Base-by-base conservation (phyloP, 2,113 vertebrate species). In the Bubalus kerabau region DNA sequence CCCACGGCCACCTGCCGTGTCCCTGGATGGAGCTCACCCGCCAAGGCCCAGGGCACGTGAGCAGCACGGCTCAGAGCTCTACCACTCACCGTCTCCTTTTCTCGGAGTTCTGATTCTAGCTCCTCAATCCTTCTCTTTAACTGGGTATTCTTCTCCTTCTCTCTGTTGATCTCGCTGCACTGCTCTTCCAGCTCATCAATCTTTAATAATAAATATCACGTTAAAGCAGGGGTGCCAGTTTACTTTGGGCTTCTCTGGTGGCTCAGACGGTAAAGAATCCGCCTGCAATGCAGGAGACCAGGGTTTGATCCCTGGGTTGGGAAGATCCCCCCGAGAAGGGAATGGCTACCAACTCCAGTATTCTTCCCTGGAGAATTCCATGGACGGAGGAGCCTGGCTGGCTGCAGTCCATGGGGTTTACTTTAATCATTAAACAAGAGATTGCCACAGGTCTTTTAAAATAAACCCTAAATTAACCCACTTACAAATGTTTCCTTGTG, bases 101-200 rank as follows among this genome's bases (percentile, higher is more conserved):
- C 99, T 32, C 98, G 99, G 78, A 99, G 98, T 87, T 99, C 99
- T 0, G 98, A 97, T 98, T 99, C 99, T 98, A 99, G 99, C 50
- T 99, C 99, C 98, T 99, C 99, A 40, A 99, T 99, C 84, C 99
- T 99, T 28, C 98, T 98, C 30, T 97, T 99, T 96, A 99, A 97
- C 76, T 99, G 99, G 0, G 97, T 95, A 4, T 99, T 99, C 95
- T 98, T 99, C 98, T 99, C 99, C 89, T 99, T 99, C 98, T 99
- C 99, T 95, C 99, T 99, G 97, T 98, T 98, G 74, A 99, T 99
- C 98, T 99, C 99, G 6, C 99, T 98, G 96, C 99, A 99, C 95
- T 99, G 99, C 1, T 99, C 99, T 96, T 99, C 99, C 32, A 99
- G 98, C 94, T 99, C 99, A 28, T 99, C 98, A 59, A 99, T 99